Percentiles rank a stretch among this genome's conserved stretches.
Evolutionary conservation across 2,797 vertebrate species (phyloP).

Genomic region (Loris lydekkerianus): DNA sequence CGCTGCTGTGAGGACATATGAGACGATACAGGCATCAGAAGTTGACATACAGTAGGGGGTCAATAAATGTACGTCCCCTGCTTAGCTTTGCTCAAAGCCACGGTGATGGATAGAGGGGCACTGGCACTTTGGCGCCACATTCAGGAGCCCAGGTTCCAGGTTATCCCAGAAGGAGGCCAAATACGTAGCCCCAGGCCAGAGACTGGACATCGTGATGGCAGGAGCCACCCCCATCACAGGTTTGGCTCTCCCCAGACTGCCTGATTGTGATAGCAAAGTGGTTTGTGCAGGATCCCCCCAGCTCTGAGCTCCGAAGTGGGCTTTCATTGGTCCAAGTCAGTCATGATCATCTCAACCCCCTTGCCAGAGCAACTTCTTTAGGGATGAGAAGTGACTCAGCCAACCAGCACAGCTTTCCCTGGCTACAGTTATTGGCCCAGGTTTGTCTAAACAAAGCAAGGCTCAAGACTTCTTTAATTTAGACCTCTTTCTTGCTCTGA

Average conservation of each 20-base stretch:
- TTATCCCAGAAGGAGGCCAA: neutral
- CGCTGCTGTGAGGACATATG: neutral
- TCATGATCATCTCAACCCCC: neutral
- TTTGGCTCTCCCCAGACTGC: neutral
- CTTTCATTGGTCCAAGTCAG: neutral
- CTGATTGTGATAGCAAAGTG: neutral
- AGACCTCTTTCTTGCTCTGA: neutral
- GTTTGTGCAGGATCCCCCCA: too few relatives aligned
- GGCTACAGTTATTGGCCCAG: neutral
- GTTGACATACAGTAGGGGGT: neutral
- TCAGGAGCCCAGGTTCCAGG: neutral
- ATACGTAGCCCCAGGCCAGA: neutral
- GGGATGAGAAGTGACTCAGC: neutral
- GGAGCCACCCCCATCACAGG: neutral
- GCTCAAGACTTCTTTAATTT: neutral
- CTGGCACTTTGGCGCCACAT: too few relatives aligned
- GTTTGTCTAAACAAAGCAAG: neutral
- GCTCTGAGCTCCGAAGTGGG: too few relatives aligned
- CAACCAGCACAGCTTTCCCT: neutral
- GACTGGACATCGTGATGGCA: accelerated
- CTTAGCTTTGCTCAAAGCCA: neutral
- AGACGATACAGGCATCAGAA: too few relatives aligned
- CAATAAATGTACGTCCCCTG: neutral
- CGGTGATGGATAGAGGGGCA: too few relatives aligned
- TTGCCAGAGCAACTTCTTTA: neutral